Base-by-base conservation (phyloP, 2,888 invertebrate genomes). In the Pantelozetes paolii region DNA sequence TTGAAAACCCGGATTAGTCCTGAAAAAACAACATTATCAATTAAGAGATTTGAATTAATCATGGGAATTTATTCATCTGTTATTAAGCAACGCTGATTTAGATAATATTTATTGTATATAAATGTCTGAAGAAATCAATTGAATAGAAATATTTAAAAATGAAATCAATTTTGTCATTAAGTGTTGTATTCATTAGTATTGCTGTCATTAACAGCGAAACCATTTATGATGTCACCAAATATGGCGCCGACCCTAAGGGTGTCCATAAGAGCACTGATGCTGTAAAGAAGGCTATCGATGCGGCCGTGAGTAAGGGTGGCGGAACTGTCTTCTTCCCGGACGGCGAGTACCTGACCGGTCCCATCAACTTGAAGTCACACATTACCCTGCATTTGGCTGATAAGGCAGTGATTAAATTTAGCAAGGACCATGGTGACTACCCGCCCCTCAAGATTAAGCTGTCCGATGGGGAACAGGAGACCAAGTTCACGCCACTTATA, bases 321-420 rank as follows among this genome's bases (percentile, higher is more conserved):
- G 71, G 71, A 45, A 71, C 48, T 71, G 71, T 71, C 62, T 20
- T 9, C 15, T 71, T 45, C 15, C 67, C 67, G 5, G n/a, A 20
- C 5, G 67, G 67, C 23, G 6, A 67, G 20, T 67, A 67, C 30
- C 71, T 71, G 11, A n/a, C 62, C 42, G 71, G 71, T 26, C 71
- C 71, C n/a, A 71, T 71, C 13, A 62, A 71, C 23, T 23, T 71
- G 2, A 36, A 45, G 54, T 45, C 48, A 15, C 20, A 71, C 62
- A 32, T 71, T 64, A 45, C 45, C 6, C 5, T 71, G 2, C 40
- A 36, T 23, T 71, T 71, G 45, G 71, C 40, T 11, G 54, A 71
- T 71, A 45, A 45, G 1, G 54, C 48, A 15, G n/a, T 28, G 18
- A 54, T 71, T 20, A 71, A 71, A 36, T 71, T 71, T 28, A 42